Percentiles rank a stretch among this genome's conserved stretches.
These are phyloP conservation scores for Recurvirostra avosetta DNA, from an alignment of 2,113 vertebrate species.

Conservation along the genomic window DNA sequence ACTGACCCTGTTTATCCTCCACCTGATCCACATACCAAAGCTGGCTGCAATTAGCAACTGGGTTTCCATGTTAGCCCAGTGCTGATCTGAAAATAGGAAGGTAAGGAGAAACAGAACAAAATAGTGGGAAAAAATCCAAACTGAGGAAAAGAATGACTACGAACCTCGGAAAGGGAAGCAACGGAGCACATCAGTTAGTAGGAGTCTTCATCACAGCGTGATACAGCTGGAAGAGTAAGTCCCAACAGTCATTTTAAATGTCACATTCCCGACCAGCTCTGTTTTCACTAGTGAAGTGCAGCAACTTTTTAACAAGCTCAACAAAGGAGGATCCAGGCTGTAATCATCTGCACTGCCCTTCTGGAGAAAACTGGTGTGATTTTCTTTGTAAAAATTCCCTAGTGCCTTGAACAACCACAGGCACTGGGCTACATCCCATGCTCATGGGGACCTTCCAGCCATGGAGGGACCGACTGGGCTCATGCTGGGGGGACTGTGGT, in stretches of 20 bases:
- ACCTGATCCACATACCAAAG: background rate
- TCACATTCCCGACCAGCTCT: background rate
- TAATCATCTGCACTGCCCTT: background rate
- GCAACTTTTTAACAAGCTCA: background rate
- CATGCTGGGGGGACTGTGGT: background rate
- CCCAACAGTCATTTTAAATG: background rate
- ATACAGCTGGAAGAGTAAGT: background rate
- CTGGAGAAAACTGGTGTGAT: background rate
- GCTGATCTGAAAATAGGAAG: background rate
- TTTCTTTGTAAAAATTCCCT: background rate
- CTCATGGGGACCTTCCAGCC: accelerated
- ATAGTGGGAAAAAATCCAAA: background rate
- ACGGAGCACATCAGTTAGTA: background rate
- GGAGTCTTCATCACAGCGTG: background rate
- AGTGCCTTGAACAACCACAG: background rate
- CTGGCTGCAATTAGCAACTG: background rate
- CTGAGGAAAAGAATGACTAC: background rate
- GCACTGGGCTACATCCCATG: background rate
- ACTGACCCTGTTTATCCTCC: background rate
- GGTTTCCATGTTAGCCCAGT: background rate
- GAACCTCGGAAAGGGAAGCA: background rate
- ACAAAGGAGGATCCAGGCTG: background rate
- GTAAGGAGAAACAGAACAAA: background rate
- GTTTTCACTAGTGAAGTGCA: background rate
- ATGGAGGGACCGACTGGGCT: accelerated